Evolutionary conservation across 2,113 vertebrate species (phyloP).

Genomic region (Actenoides hombroni): DNA sequence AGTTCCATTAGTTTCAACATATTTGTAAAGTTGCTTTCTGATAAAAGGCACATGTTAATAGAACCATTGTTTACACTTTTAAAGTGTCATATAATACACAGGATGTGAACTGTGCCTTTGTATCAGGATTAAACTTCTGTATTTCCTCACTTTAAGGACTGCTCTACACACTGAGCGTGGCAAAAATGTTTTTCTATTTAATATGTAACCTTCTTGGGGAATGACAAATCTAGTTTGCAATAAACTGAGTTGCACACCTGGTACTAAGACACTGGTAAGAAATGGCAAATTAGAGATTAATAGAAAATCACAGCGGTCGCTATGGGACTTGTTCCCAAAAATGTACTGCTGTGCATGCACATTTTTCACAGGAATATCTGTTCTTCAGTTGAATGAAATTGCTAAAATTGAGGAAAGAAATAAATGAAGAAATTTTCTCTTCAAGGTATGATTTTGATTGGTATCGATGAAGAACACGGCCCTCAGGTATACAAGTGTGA

Average conservation of each 20-base stretch:
- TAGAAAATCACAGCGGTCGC: neutral
- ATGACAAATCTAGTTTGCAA: neutral
- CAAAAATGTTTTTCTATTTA: neutral
- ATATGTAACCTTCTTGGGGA: neutral
- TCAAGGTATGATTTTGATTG: constrained; percentile 97
- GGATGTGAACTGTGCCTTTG: neutral
- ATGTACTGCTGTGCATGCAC: neutral
- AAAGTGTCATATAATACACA: neutral
- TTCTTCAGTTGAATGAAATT: neutral
- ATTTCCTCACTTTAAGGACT: neutral
- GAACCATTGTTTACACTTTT: neutral
- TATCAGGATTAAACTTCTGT: neutral
- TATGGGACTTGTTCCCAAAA: neutral
- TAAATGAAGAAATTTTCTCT: neutral
- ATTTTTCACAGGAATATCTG: neutral
- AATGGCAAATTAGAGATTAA: neutral
- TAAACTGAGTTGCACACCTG: neutral
- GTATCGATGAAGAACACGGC: constrained; percentile 90
- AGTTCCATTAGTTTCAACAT: neutral
- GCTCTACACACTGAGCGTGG: neutral
- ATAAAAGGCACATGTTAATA: neutral
- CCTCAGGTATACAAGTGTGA: constrained; percentile 98
- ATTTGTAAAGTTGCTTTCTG: neutral
- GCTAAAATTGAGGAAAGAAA: neutral
- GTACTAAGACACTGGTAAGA: neutral